These are phyloP conservation scores for Tortricodes alternella DNA, from an alignment of 2,888 invertebrate genomes.

Conservation along the genomic window DNA sequence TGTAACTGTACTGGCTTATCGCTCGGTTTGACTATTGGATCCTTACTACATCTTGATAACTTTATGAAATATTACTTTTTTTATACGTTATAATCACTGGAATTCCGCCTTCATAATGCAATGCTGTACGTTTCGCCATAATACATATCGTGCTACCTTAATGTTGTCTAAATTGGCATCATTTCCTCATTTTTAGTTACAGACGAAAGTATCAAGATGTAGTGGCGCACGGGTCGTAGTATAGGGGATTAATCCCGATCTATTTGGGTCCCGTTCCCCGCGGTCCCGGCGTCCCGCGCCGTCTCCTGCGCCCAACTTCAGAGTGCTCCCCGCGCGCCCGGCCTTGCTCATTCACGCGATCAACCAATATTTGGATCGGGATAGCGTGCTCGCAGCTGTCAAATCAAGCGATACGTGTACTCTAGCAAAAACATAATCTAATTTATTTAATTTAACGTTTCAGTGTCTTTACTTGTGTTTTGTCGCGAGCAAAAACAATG, in stretches of 20 bases:
- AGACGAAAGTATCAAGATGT: conserved; percentile 47
- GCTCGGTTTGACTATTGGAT: conserved; percentile 56
- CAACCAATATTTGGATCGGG: conserved; percentile 72
- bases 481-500: conserved; percentile 82
- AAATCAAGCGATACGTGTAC: conserved; percentile 70
- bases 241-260: conserved; percentile 69
- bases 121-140: conserved; percentile 21
- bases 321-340: conserved; percentile 52
- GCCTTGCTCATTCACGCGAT: conserved; percentile 68
- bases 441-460: conserved; percentile 56
- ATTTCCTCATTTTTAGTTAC: background rate
- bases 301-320: conserved; percentile 63
- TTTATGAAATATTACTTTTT: background rate
- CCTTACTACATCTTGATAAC: background rate
- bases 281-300: conserved; percentile 56
- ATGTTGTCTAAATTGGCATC: conserved; percentile 1
- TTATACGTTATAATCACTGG: conserved; percentile 36
- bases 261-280: conserved; percentile 67
- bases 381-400: conserved; percentile 79
- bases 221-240: conserved; percentile 51
- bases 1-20: conserved; percentile 43
- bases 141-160: conserved; percentile 13
- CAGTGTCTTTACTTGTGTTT: conserved; percentile 82
- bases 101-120: conserved; percentile 38
- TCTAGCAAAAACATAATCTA: conserved; percentile 42